phyloP scores from a whole-genome alignment of 2,888 invertebrate genomes.

The Neoitamus cyanurus region DNA sequence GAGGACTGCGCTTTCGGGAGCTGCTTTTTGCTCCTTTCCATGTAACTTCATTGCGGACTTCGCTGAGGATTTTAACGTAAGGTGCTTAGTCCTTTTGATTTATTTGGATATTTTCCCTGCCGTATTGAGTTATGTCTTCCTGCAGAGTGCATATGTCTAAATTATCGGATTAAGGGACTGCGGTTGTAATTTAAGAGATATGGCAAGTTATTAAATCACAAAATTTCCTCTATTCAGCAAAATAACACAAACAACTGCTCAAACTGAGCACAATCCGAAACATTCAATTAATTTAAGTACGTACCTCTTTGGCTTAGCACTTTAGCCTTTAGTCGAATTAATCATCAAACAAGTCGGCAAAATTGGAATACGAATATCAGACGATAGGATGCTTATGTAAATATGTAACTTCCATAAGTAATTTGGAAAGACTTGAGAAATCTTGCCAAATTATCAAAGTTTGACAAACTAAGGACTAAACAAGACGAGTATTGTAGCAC shows the following conservation, averaged over 20 bases:
- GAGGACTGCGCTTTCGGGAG: neutral
- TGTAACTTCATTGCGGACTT: neutral
- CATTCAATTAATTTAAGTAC: neutral
- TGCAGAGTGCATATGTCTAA: neutral
- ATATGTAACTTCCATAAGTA: neutral
- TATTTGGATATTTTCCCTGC: neutral
- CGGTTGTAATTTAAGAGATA: neutral
- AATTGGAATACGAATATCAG: neutral
- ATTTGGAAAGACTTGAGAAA: neutral
- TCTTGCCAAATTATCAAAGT: neutral
- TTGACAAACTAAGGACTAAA: slow-evolving; percentile 5
- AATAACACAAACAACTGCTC: neutral
- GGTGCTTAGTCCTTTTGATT: neutral
- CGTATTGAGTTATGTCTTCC: neutral
- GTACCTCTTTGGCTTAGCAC: neutral
- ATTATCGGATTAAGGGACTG: neutral
- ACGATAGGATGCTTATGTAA: neutral
- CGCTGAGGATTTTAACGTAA: neutral
- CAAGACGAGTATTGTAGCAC: neutral
- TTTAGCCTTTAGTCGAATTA: neutral
- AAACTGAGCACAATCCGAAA: neutral
- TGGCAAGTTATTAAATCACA: neutral
- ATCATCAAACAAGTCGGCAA: neutral
- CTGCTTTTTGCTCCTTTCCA: neutral
- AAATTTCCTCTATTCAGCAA: neutral